Base-by-base conservation (phyloP, 2,113 vertebrate genomes). In the Brachypteracias leptosomus region DNA sequence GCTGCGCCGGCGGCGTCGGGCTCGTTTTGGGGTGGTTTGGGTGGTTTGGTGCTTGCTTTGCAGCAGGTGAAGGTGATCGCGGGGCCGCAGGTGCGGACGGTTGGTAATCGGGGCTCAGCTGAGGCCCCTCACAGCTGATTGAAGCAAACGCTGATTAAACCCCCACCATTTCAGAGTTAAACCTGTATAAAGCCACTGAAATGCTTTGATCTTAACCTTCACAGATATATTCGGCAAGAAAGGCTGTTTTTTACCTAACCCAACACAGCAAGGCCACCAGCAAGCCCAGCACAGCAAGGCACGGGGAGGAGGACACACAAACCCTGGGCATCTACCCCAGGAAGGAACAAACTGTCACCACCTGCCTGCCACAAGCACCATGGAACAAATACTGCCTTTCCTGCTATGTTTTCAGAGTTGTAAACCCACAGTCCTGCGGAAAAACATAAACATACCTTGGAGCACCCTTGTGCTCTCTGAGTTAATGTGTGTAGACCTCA, bases 381-480 rank as follows among this genome's bases (percentile, higher is more conserved):
- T 3, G 8, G 21, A 31, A 26, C 36, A 3, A 7, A 16, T 2
- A 6, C 2, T 0, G 3, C 31, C 26, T 24, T 46, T 40, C 16
- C 18, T 3, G 58, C 24, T 7, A 0, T 5, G 11, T 7, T n/a
- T 4, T 24, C 15, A 3, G 5, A 51, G 49, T 35, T 70, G 16
- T 11, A 4, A 2, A 35, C 20, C 25, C 3, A 14, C 35, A 28
- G 0, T 40, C 24, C 62, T 52, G 47, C 6, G 3, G 55, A 13
- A 51, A 7, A 25, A 18, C 36, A 21, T 4, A 15, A 63, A 25
- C 19, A 1, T 38, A 4, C 33, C 65, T 33, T 1, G 19, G 31
- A 7, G 38, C 74, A 18, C 10, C 4, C 0, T 16, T 5, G 0
- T 7, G 29, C 6, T 22, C 44, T 3, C 29, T 0, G 0, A 18